These are phyloP conservation scores for Protomyctophum bolini DNA, from an alignment of 2,113 vertebrate species.

Conservation along the genomic window DNA sequence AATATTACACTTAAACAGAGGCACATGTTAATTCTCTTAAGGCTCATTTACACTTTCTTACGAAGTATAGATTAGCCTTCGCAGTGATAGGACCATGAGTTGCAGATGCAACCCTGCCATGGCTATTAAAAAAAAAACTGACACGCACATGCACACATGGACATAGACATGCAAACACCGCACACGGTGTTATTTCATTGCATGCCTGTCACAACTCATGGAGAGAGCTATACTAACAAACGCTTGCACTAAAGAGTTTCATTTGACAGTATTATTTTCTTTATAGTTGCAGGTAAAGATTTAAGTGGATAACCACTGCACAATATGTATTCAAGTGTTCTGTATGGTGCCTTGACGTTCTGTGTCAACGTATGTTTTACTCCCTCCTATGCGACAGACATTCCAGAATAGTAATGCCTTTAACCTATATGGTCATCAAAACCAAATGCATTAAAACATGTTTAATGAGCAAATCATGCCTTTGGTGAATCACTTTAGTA, in stretches of 20 bases:
- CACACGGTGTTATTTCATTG: neutral
- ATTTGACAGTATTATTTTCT: constrained; percentile 4
- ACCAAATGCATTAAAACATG: constrained; percentile 46
- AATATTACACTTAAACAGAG: neutral
- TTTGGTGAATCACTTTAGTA: constrained; percentile 12
- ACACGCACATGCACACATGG: neutral
- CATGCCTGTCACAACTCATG: neutral
- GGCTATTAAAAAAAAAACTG: neutral
- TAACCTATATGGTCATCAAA: constrained; percentile 17
- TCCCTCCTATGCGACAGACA: constrained; percentile 39
- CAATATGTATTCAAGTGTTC: constrained; percentile 7
- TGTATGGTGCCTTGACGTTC: constrained; percentile 18
- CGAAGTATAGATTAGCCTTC: too few species aligned
- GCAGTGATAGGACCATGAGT: too few species aligned
- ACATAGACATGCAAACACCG: neutral
- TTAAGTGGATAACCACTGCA: neutral
- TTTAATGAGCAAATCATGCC: neutral
- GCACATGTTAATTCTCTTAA: neutral
- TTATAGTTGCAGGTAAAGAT: neutral
- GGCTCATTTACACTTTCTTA: neutral
- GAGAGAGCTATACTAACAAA: neutral
- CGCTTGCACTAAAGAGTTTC: neutral
- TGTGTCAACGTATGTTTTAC: neutral
- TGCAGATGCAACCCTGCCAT: neutral
- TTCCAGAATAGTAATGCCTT: constrained; percentile 51